Percentiles rank a stretch among this genome's conserved stretches.
Conservation (phyloP, 2,113 vertebrate species). For the Scomber colias region DNA sequence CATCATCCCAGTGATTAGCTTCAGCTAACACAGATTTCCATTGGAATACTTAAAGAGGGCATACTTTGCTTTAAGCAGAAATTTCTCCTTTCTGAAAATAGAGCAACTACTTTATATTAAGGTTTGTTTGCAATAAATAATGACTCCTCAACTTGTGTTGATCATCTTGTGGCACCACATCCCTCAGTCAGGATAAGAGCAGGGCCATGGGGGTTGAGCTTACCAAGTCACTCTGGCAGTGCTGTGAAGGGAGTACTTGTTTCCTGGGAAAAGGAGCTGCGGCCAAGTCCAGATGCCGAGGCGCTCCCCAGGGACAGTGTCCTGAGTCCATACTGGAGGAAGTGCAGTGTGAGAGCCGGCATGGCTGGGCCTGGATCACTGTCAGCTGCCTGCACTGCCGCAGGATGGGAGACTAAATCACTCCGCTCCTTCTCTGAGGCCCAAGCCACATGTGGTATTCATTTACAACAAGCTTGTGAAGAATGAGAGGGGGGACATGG, state of each 20-base stretch:
- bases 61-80: not conserved
- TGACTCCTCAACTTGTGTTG: constrained; percentile 35
- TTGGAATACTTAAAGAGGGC: constrained; percentile 9
- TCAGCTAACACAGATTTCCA: constrained; percentile 26
- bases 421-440: constrained; percentile 71
- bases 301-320: constrained; percentile 86
- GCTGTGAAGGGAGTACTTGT: constrained; percentile 86
- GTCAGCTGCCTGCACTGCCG: constrained; percentile 80
- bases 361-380: constrained; percentile 68
- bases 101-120: constrained; percentile 7
- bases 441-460: constrained; percentile 81
- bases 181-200: constrained; percentile 49
- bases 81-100: not conserved
- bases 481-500: constrained; percentile 68
- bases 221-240: constrained; percentile 80
- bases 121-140: constrained; percentile 25
- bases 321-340: constrained; percentile 83
- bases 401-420: constrained; percentile 82
- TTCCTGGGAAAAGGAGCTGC: constrained; percentile 92
- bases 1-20: constrained; percentile 32
- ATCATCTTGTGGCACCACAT: constrained; percentile 50
- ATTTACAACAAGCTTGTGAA: constrained; percentile 82
- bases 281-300: constrained; percentile 93
- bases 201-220: constrained; percentile 76
- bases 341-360: constrained; percentile 80